Base-by-base conservation (phyloP, 2,113 vertebrate genomes). In the Chrysochloris asiatica region DNA sequence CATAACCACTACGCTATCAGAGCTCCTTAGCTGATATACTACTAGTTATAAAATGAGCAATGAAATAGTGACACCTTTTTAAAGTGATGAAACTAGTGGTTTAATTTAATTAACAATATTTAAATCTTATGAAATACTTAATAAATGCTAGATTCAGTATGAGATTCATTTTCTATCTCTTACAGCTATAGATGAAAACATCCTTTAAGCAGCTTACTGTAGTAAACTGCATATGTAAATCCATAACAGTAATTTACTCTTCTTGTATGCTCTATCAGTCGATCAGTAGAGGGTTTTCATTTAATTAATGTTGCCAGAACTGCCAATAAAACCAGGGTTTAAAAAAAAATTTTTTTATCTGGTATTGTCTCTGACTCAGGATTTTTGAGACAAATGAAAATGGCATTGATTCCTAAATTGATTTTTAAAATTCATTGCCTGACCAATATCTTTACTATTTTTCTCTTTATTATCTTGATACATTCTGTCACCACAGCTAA, bases 301-400 rank as follows among this genome's bases (percentile, higher is more conserved):
- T 98, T 98, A 98, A 98, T 98, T 98, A 98, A 98, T 98, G 97
- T 98, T 97, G 97, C 97, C 97, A 97, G 97, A 97, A 97, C 96
- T 98, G 97, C 95, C 98, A 96, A 97, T 97, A 96, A 85, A 95
- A 92, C 96, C 87, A 65, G 97, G 88, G 87, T 95, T 94, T 65
- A n/a, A n/a, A n/a, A n/a, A n/a, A n/a, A n/a, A n/a, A n/a, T 96
- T 81, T 97, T 98, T 3, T 30, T 9, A 98, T 98, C 97, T 97
- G 97, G 97, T 80, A 95, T 97, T 97, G 97, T 98, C 97, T 98
- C 96, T 98, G 86, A 82, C 90, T 97, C 95, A 96, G 97, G 92
- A 96, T 54, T 98, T 98, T 97, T 98, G 96, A 95, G 98, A 98
- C 98, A 98, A 98, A 98, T 98, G 96, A 95, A 98, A 98, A 95